Conservation (phyloP, 2,113 vertebrate species). For the Catharus fuscescens region DNA sequence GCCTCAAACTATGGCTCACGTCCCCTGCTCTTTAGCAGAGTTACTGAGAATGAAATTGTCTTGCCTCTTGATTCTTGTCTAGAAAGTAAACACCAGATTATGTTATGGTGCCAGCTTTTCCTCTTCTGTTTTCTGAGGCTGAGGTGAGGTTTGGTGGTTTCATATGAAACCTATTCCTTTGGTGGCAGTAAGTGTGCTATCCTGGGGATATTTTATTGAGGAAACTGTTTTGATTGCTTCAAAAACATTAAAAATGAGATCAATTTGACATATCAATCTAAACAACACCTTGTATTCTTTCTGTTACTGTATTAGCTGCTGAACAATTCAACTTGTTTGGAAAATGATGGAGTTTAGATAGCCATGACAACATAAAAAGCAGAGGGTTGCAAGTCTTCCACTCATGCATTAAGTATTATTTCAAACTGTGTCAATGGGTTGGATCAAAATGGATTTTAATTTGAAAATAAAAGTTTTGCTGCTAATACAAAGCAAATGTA, state of each 20-base stretch:
- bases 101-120: neutral
- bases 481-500: neutral
- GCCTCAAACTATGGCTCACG: neutral
- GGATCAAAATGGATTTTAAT: slow-evolving; percentile 30
- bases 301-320: neutral
- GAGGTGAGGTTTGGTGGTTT: neutral
- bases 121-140: neutral
- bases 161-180: neutral
- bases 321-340: neutral
- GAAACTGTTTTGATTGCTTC: neutral
- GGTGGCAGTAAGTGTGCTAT: neutral
- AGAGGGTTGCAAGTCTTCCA: neutral
- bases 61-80: neutral
- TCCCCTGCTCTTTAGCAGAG: neutral
- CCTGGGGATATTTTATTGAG: neutral
- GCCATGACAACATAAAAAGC: neutral
- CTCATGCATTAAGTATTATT: neutral
- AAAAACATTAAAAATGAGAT: neutral
- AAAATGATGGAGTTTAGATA: neutral
- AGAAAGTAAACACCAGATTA: neutral
- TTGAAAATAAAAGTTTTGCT: neutral
- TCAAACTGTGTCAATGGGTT: neutral
- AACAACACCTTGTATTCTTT: neutral
- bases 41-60: neutral
- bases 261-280: neutral